phyloP scores from a whole-genome alignment of 2,113 vertebrate genomes.

The Dolichallabes microphthalmus region DNA sequence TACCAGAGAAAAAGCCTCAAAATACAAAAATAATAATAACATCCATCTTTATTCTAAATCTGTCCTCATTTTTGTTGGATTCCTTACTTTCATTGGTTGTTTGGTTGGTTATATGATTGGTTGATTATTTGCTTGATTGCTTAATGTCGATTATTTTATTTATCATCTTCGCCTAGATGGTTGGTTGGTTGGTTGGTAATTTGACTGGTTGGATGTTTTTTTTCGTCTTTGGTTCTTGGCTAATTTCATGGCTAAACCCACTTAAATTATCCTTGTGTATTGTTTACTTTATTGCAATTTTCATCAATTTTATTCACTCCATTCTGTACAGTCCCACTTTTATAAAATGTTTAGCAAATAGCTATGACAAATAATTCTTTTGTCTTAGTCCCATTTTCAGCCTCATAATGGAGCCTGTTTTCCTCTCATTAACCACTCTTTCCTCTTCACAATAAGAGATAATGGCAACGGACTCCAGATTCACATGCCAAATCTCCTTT shows the following conservation, averaged over 20 bases:
- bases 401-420: not conserved
- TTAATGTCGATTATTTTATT: not conserved
- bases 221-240: not conserved
- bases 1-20: no score
- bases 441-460: not conserved
- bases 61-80: not conserved
- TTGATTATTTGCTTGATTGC: not conserved
- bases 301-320: not conserved
- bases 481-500: not conserved
- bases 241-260: not conserved
- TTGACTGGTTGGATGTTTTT: not conserved
- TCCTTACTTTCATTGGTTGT: not conserved
- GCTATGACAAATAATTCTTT: not conserved
- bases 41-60: not conserved
- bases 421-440: not conserved
- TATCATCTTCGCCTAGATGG: not conserved
- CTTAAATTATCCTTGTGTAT: not conserved
- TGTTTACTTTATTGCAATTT: not conserved
- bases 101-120: not conserved
- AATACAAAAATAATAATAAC: not conserved
- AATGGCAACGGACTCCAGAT: conserved; percentile 1
- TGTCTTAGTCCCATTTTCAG: not conserved
- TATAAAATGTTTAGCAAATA: not conserved
- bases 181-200: not conserved
- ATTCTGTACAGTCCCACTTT: not conserved